phyloP scores from a whole-genome alignment of 1,140 invertebrate genomes.

The Zaprionus camerounensis region DNA sequence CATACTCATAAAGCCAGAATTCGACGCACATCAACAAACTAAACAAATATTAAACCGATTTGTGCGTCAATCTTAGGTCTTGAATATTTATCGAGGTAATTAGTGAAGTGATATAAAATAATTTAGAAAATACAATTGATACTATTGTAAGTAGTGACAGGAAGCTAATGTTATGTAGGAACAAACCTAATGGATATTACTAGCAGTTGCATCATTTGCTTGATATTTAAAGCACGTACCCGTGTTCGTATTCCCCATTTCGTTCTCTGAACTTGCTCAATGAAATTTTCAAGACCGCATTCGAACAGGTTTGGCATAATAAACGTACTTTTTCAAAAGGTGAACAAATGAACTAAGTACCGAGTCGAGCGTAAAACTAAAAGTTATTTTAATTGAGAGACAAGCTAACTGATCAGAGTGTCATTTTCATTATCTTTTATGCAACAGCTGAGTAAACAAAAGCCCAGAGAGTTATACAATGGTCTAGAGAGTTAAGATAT shows the following conservation, averaged over 20 bases:
- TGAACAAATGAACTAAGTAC: background rate
- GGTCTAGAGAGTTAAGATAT: background rate
- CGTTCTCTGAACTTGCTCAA: conserved; percentile 51
- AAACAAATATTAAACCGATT: conserved; percentile 16
- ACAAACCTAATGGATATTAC: conserved; percentile 6
- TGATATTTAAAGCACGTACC: conserved; percentile 55
- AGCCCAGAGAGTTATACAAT: background rate
- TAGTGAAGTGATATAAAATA: background rate
- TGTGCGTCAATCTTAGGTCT: conserved; percentile 8
- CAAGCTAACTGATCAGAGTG: conserved; percentile 2
- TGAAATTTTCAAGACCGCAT: conserved; percentile 58
- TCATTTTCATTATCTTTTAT: conserved; percentile 3
- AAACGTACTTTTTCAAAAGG: conserved; percentile 29
- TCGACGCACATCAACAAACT: background rate
- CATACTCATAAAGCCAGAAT: conserved; percentile 16
- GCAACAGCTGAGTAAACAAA: conserved; percentile 15
- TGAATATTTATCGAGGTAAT: background rate
- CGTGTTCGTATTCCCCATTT: conserved; percentile 34
- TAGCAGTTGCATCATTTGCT: conserved; percentile 21
- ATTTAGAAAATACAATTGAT: conserved; percentile 1
- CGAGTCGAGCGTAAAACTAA: conserved; percentile 10
- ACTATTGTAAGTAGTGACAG: background rate
- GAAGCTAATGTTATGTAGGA: conserved; percentile 7
- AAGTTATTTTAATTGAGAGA: conserved; percentile 1
- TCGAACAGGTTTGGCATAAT: conserved; percentile 54